phyloP scores from a whole-genome alignment of 2,797 vertebrate genomes.

The Neosilurus hyrtlii region DNA sequence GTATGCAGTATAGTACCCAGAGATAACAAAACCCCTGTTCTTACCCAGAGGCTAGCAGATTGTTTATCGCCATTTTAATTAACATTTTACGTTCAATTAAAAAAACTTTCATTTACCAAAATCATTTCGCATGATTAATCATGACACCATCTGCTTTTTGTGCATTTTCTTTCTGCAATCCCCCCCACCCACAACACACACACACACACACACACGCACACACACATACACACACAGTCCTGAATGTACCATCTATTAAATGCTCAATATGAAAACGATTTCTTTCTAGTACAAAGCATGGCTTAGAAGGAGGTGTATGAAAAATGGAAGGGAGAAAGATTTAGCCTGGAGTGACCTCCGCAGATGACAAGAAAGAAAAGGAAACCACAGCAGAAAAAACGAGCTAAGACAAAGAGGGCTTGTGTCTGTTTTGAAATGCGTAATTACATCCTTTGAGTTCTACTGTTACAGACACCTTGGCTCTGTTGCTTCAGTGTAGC shows the following conservation, averaged over 20 bases:
- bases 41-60: slow-evolving; percentile 31
- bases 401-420: slow-evolving; percentile 47
- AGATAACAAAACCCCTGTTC: neutral
- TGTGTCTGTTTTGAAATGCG: slow-evolving; percentile 46
- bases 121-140: slow-evolving; percentile 70
- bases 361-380: slow-evolving; percentile 26
- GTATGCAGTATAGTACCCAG: neutral
- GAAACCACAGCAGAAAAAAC: slow-evolving; percentile 34
- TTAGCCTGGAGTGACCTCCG: slow-evolving; percentile 49
- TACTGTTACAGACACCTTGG: slow-evolving; percentile 48
- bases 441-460: slow-evolving; percentile 52
- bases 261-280: slow-evolving; percentile 31
- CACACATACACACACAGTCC: neutral
- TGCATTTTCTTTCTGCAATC: slow-evolving; percentile 29
- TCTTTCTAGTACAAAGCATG: slow-evolving; percentile 28
- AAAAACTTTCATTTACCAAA: slow-evolving; percentile 62
- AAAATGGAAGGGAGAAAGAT: slow-evolving; percentile 10
- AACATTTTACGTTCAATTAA: slow-evolving; percentile 64
- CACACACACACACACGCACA: slow-evolving; percentile 1
- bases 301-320: slow-evolving; percentile 11
- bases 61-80: slow-evolving; percentile 61
- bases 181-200: neutral
- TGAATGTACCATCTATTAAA: slow-evolving; percentile 7
- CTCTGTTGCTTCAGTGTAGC: slow-evolving; percentile 36
- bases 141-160: slow-evolving; percentile 47